A percentile compares a stretch with the other conserved stretches of the same genome.
Conservation (phyloP, 2,888 invertebrate genomes). For the Theretra japonica region DNA sequence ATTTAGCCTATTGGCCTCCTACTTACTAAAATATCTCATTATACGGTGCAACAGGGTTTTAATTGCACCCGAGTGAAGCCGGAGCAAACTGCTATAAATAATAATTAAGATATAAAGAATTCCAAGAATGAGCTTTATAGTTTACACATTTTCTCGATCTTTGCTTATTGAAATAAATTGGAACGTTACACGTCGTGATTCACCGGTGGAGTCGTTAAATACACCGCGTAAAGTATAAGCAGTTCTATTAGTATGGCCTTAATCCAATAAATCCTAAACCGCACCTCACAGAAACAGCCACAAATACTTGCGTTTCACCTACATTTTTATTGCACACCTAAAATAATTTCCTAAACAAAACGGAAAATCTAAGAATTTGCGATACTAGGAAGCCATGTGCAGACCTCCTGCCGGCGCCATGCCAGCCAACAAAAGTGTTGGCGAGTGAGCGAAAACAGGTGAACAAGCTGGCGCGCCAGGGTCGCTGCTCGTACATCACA, state of each 20-base stretch:
- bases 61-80: too few species aligned
- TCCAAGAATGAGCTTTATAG: not conserved
- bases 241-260: not conserved
- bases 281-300: not conserved
- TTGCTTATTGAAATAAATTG: not conserved
- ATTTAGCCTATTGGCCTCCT: too few species aligned
- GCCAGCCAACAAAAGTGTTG: constrained; percentile 5
- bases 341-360: constrained; percentile 20
- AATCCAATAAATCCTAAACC: constrained; percentile 4
- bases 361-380: constrained; percentile 8
- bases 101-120: not conserved
- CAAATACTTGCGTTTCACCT: constrained; percentile 20
- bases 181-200: not conserved
- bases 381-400: constrained; percentile 6
- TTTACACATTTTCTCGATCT: not conserved
- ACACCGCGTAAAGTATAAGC: not conserved
- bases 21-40: too few species aligned
- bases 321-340: constrained; percentile 13
- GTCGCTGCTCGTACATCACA: constrained; percentile 6
- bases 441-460: constrained; percentile 8
- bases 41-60: too few species aligned
- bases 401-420: constrained; percentile 11
- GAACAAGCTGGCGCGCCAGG: not conserved
- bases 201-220: not conserved
- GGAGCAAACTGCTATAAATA: not conserved